phyloP scores from a whole-genome alignment of 2,113 vertebrate species.

The Cryptotis parvus region DNA sequence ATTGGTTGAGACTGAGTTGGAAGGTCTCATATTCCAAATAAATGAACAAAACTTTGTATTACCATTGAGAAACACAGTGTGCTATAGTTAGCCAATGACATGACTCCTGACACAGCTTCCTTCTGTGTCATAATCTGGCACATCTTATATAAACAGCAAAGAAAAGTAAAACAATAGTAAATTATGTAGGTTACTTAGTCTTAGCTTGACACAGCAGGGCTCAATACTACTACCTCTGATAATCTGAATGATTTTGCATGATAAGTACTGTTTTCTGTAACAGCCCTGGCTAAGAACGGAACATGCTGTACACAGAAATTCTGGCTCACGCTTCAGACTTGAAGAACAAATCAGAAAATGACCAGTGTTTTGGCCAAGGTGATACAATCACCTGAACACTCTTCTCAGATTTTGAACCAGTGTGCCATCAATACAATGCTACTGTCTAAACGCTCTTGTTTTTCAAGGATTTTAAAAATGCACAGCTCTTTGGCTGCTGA shows the following conservation, averaged over 20 bases:
- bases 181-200: not conserved
- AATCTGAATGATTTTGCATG: constrained; percentile 2
- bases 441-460: constrained; percentile 22
- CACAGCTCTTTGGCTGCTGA: not conserved
- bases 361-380: not conserved
- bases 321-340: constrained; percentile 15
- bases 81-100: not conserved
- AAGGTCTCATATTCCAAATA: constrained; percentile 36
- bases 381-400: constrained; percentile 26
- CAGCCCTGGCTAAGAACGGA: not conserved
- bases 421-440: constrained; percentile 32
- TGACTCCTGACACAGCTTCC: constrained; percentile 13
- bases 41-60: not conserved
- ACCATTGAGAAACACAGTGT: constrained; percentile 32
- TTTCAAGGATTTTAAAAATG: constrained; percentile 6
- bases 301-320: not conserved
- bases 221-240: not conserved
- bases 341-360: constrained; percentile 58
- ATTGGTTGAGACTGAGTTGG: constrained; percentile 38
- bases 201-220: not conserved
- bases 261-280: constrained; percentile 26
- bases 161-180: constrained; percentile 46
- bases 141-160: constrained; percentile 38
- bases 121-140: not conserved
- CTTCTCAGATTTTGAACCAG: constrained; percentile 33